A percentile compares a stretch with the other conserved stretches of the same genome.
These are phyloP conservation scores for Lethenteron camtschaticum DNA, from an alignment of 2,113 vertebrate species.

Conservation along the genomic window DNA sequence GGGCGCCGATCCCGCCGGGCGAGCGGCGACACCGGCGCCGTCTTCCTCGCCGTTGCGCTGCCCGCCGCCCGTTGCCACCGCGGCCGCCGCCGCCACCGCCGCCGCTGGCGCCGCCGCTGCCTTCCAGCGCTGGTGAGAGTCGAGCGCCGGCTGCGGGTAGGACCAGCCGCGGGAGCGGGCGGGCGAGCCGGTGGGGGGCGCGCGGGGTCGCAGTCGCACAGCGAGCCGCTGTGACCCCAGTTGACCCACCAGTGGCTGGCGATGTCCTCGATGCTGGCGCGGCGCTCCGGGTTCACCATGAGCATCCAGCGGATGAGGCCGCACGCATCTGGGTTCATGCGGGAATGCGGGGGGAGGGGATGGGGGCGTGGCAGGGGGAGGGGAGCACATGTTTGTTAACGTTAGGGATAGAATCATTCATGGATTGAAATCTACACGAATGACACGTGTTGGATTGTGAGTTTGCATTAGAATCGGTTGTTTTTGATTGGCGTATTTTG, in stretches of 20 bases:
- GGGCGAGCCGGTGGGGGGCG: slow-evolving; percentile 20
- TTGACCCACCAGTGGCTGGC: slow-evolving; percentile 99
- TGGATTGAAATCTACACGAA: too few relatives aligned
- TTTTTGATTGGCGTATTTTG: too few relatives aligned
- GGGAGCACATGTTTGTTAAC: neutral
- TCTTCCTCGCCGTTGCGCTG: too few relatives aligned
- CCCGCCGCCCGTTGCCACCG: too few relatives aligned
- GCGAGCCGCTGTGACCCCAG: slow-evolving; percentile 91
- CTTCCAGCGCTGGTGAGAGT: too few relatives aligned
- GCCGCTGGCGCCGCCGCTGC: too few relatives aligned
- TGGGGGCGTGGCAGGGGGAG: neutral
- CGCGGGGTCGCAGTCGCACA: slow-evolving; percentile 75
- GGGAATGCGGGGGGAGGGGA: neutral
- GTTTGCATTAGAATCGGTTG: too few relatives aligned
- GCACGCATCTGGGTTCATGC: slow-evolving; percentile 42
- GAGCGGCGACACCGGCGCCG: too few relatives aligned
- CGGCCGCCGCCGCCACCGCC: too few relatives aligned
- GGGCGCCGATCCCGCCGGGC: slow-evolving; percentile 22
- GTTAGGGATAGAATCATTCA: too few relatives aligned
- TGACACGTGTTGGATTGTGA: too few relatives aligned
- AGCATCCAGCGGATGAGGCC: slow-evolving; percentile 97
- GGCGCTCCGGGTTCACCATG: slow-evolving; percentile 91
- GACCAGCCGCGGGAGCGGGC: slow-evolving; percentile 24
- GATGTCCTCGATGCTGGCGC: slow-evolving; percentile 87
- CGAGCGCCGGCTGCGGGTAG: slow-evolving; percentile 25